phyloP scores from a whole-genome alignment of 1,140 invertebrate genomes.

The Telenomus remus region DNA sequence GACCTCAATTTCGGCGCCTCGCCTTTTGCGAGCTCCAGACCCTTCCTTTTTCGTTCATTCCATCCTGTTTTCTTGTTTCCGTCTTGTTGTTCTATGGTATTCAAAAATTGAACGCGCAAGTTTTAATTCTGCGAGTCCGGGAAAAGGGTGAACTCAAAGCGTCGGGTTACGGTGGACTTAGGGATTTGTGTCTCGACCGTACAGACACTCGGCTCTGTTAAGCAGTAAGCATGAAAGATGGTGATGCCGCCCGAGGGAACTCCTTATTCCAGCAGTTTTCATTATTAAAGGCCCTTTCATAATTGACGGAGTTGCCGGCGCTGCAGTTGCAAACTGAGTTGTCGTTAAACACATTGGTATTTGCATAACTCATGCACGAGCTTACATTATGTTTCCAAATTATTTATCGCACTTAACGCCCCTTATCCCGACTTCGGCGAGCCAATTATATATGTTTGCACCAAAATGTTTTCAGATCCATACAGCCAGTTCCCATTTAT shows the following conservation, averaged over 20 bases:
- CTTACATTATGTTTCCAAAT: conserved; percentile 47
- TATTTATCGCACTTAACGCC: conserved; percentile 43
- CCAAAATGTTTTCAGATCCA: too few species aligned
- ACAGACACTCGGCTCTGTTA: conserved; percentile 61
- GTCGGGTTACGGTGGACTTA: conserved; percentile 59
- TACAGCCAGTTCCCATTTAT: conserved; percentile 4
- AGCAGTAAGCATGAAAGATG: conserved; percentile 73
- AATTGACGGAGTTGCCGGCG: conserved; percentile 63
- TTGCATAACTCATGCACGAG: conserved; percentile 53
- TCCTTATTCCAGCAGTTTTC: conserved; percentile 66
- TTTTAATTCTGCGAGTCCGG: conserved; percentile 58
- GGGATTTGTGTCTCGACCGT: conserved; percentile 51
- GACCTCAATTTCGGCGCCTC: too few species aligned
- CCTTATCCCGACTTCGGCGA: conserved; percentile 16
- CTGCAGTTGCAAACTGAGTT: conserved; percentile 55
- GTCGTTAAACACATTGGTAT: conserved; percentile 49
- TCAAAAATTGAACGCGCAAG: conserved; percentile 43
- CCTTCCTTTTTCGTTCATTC: conserved; percentile 35
- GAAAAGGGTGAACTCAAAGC: conserved; percentile 64
- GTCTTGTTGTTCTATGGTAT: conserved; percentile 15
- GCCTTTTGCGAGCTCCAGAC: neutral
- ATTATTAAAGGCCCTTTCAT: conserved; percentile 69
- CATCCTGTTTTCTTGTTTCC: neutral
- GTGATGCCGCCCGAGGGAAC: conserved; percentile 71
- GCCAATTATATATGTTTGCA: neutral